phyloP scores from a whole-genome alignment of 2,888 invertebrate species.

The Drosophila parthenogenetica region DNA sequence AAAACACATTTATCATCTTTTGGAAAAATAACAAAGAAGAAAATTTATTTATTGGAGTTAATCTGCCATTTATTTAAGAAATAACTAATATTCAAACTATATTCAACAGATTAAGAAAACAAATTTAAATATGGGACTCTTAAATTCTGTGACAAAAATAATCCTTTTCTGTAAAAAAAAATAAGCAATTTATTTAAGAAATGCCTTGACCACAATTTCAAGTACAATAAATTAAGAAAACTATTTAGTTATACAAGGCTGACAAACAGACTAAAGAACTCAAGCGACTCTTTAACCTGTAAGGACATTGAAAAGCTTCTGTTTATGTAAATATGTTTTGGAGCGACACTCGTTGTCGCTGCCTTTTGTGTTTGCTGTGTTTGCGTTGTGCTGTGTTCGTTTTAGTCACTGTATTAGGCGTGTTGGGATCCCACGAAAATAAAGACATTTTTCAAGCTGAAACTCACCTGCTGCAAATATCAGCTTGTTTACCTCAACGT shows the following conservation, averaged over 20 bases:
- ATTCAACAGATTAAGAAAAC: too few relatives aligned
- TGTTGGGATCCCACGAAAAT: constrained; percentile 58
- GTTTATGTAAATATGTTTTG: constrained; percentile 71
- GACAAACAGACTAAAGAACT: neutral
- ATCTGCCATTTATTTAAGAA: too few relatives aligned
- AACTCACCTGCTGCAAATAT: constrained; percentile 39
- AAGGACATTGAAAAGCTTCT: constrained; percentile 48
- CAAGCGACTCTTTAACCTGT: neutral
- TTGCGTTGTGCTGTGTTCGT: constrained; percentile 26
- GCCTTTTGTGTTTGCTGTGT: constrained; percentile 40
- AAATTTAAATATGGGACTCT: too few relatives aligned
- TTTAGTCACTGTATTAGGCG: constrained; percentile 59
- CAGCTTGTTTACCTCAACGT: constrained; percentile 47
- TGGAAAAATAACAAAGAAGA: too few relatives aligned
- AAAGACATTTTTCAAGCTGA: constrained; percentile 66
- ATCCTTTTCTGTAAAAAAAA: too few relatives aligned
- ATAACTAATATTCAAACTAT: too few relatives aligned
- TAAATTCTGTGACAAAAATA: too few relatives aligned
- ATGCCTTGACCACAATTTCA: too few relatives aligned
- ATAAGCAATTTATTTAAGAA: too few relatives aligned
- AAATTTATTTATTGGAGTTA: too few relatives aligned
- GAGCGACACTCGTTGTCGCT: constrained; percentile 34
- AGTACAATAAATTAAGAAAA: too few relatives aligned
- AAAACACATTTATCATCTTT: too few relatives aligned
- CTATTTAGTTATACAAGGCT: neutral